These are phyloP conservation scores for Oscheius sp. DNA, from an alignment of 1,140 invertebrate species.

Conservation along the genomic window DNA sequence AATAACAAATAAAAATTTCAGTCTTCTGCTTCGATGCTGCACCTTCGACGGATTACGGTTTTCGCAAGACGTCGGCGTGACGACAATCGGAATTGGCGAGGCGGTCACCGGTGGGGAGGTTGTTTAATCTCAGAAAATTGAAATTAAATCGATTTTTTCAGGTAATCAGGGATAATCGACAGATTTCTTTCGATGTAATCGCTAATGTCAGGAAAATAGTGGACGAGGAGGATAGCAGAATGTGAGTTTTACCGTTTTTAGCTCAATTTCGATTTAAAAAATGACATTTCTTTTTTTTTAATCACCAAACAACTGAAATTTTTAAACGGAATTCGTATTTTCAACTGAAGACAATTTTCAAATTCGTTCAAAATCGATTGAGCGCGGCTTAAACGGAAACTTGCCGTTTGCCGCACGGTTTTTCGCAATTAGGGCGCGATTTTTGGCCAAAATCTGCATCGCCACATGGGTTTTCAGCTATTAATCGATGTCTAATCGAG, in stretches of 20 bases:
- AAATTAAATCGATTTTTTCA: background rate
- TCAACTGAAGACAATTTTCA: background rate
- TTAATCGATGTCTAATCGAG: no score
- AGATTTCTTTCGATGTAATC: constrained; percentile 60
- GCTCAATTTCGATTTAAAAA: constrained; percentile 1
- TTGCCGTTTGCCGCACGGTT: no score
- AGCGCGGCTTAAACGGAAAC: no score
- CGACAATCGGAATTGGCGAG: constrained; percentile 50
- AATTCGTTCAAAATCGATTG: no score
- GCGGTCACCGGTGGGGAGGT: constrained; percentile 59
- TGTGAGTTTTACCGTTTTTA: constrained; percentile 13
- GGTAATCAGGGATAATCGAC: constrained; percentile 50
- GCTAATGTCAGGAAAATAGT: constrained; percentile 57
- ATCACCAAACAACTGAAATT: background rate
- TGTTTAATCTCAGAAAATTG: background rate
- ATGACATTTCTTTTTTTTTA: background rate
- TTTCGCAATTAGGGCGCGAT: no score
- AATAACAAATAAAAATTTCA: constrained; percentile 24
- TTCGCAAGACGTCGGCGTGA: constrained; percentile 57
- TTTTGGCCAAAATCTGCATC: no score
- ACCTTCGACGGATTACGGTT: constrained; percentile 58
- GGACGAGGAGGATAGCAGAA: constrained; percentile 28
- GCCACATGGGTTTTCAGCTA: no score
- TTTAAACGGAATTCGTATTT: background rate
- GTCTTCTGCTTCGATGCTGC: constrained; percentile 58